Base-by-base conservation (phyloP, 2,888 invertebrate genomes). In the Copidosoma aretas region DNA sequence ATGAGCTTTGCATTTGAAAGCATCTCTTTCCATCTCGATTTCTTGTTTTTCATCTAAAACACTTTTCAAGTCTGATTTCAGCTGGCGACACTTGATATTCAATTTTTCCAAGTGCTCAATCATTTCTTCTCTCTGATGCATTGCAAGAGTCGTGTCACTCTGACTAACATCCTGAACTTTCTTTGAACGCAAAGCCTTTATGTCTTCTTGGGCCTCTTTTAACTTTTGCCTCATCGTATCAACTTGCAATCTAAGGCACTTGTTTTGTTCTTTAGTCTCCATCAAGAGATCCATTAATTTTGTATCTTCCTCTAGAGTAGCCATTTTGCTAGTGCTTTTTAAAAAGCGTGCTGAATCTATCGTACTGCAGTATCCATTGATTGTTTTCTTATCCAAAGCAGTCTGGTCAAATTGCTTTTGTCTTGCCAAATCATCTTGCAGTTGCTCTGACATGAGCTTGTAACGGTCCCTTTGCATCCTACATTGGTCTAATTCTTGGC, bases 1-100 rank as follows among this genome's bases (percentile, higher is more conserved):
- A 79, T 93, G 93, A 3, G 92, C 91, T 85, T 94, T 94, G 75
- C 89, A 90, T 79, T 93, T 92, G 79, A 92, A 94, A 25, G 92
- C 91, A 82, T 94, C 94, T 70, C 93, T 86, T 80, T 94, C 93
- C 8, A 89, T 90, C 21, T 91, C 89, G 43, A 92, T 82, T 79
- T 94, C 94, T 78, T 94, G 93, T 79, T 94, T 94, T 80, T 94
- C 94, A 82, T 94, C 94, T 56, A 94, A 82, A 39, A 93, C 88
- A 10, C 90, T 88, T 80, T 93, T 89, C 43, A 94, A 86, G 83
- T 95, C 94, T 57, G 89, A 85, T 77, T 91, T 90, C 59, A 94
- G 83, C 83, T 93, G 92, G 73, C 88, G 87, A 80, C 89, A 91
- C 90, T 90, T 89, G 75, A 89, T 86, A 76, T 89, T 88, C 67